phyloP scores from a whole-genome alignment of 2,113 vertebrate genomes.

The Emberiza fucata region DNA sequence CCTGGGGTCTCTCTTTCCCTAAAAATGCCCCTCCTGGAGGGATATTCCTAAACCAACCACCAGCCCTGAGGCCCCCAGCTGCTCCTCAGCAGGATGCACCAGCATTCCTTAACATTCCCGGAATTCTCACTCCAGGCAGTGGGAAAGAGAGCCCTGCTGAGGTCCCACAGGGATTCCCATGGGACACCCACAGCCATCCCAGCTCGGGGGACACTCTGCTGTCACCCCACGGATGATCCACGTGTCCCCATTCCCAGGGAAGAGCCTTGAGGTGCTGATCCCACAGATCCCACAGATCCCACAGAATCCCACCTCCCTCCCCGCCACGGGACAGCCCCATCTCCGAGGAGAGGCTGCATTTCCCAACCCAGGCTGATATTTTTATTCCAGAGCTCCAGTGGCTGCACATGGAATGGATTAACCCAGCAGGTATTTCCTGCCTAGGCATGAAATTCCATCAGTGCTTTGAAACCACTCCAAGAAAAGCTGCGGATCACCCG shows the following conservation, averaged over 20 bases:
- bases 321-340: accelerated
- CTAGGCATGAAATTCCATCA: slow-evolving; percentile 16
- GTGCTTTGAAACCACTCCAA: not conserved
- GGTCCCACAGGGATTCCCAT: accelerated
- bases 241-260: accelerated
- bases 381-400: not conserved
- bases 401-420: slow-evolving; percentile 20
- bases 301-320: not conserved
- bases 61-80: not conserved
- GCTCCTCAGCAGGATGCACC: not conserved
- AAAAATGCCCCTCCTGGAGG: not conserved
- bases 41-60: not conserved
- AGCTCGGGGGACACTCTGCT: not conserved
- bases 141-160: not conserved
- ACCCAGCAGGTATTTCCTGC: slow-evolving; percentile 60
- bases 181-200: not conserved
- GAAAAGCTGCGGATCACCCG: not conserved
- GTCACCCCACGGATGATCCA: not conserved
- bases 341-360: not conserved
- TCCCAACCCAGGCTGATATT: not conserved
- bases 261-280: accelerated
- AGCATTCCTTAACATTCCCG: not conserved
- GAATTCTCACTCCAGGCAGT: not conserved
- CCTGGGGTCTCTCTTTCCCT: not conserved
- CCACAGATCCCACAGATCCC: not conserved